A percentile compares a stretch with the other conserved stretches of the same genome.
Evolutionary conservation across 2,888 invertebrate genomes (phyloP).

Genomic region (Stomorhina lunata): DNA sequence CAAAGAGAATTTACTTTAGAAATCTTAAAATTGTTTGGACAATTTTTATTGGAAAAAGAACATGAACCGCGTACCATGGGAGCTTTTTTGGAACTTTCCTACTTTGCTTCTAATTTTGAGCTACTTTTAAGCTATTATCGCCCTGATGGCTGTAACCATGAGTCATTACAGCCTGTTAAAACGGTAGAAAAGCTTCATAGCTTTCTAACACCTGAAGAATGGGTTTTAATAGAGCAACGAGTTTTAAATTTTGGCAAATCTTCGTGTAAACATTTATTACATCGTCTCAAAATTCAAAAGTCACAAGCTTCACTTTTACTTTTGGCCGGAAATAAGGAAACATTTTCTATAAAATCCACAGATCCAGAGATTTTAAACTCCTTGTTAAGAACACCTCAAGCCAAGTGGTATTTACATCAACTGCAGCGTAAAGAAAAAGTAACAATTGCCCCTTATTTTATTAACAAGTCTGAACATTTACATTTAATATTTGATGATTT

Average conservation of each 20-base stretch:
- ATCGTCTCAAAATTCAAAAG: conserved; percentile 74
- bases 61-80: conserved; percentile 77
- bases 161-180: conserved; percentile 23
- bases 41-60: conserved; percentile 73
- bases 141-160: conserved; percentile 72
- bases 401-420: conserved; percentile 70
- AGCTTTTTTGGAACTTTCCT: conserved; percentile 75
- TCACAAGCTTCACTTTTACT: conserved; percentile 69
- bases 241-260: conserved; percentile 78
- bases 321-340: conserved; percentile 39
- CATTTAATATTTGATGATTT: conserved; percentile 66
- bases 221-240: conserved; percentile 77
- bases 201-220: conserved; percentile 74
- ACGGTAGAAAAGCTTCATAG: conserved; percentile 67
- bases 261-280: conserved; percentile 73
- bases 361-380: conserved; percentile 57
- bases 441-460: conserved; percentile 65
- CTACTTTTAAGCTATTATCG: conserved; percentile 74
- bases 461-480: conserved; percentile 49
- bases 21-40: conserved; percentile 74
- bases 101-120: conserved; percentile 73
- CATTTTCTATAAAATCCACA: not conserved
- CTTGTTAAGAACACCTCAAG: conserved; percentile 66
- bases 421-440: conserved; percentile 72
- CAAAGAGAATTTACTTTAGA: conserved; percentile 70